Evolutionary conservation across 2,797 vertebrate species (phyloP).

Genomic region (Darevskia mixta): DNA sequence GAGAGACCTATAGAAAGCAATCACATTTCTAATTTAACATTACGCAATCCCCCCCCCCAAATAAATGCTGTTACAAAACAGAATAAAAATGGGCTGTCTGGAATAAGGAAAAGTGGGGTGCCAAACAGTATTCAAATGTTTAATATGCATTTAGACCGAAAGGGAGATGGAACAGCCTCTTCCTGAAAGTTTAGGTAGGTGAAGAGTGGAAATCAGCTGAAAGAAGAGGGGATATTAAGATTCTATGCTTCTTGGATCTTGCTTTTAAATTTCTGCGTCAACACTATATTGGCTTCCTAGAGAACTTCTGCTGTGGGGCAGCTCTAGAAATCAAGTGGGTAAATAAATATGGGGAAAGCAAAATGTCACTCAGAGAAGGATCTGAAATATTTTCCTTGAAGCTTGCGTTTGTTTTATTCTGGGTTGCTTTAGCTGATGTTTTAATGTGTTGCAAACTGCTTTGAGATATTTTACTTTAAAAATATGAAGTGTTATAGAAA

Average conservation of each 20-base stretch:
- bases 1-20: not conserved
- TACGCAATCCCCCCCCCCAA: no score
- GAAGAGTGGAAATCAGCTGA: not conserved
- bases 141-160: not conserved
- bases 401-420: no score
- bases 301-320: no score
- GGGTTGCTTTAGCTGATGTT: no score
- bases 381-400: no score
- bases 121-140: not conserved
- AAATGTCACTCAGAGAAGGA: no score
- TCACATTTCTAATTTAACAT: not conserved
- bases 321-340: no score
- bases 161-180: not conserved
- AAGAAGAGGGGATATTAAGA: not conserved
- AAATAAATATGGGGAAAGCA: no score
- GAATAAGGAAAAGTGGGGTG: not conserved
- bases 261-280: not conserved
- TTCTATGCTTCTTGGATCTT: not conserved
- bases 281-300: not conserved
- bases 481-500: no score
- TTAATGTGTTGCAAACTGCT: no score
- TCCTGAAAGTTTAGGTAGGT: not conserved
- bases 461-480: no score
- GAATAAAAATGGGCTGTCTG: not conserved
- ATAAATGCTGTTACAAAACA: not conserved